These are phyloP conservation scores for Mythimna pallens DNA, from an alignment of 2,888 invertebrate species.

Conservation along the genomic window DNA sequence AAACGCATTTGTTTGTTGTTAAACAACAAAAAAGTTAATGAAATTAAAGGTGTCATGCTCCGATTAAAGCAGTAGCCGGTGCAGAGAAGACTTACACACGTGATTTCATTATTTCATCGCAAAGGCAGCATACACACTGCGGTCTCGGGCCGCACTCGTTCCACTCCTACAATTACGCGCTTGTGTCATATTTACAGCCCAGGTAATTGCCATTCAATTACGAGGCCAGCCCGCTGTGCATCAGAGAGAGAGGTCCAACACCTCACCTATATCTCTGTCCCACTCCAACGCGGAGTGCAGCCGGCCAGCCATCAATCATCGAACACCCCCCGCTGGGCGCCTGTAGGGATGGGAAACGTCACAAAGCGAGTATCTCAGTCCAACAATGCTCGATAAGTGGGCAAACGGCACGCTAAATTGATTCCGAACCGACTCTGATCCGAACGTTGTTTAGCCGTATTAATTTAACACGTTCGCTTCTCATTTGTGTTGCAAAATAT, in stretches of 20 bases:
- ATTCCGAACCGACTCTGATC: slow-evolving; percentile 82
- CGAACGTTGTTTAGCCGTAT: slow-evolving; percentile 79
- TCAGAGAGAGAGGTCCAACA: slow-evolving; percentile 74
- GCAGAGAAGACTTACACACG: slow-evolving; percentile 73
- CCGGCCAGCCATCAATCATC: slow-evolving; percentile 89
- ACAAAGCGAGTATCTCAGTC: slow-evolving; percentile 83
- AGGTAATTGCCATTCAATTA: slow-evolving; percentile 91
- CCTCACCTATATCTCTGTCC: slow-evolving; percentile 70
- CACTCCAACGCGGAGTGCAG: slow-evolving; percentile 78
- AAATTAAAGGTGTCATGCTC: slow-evolving; percentile 51
- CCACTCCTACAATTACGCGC: slow-evolving; percentile 90
- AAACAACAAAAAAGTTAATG: slow-evolving; percentile 50
- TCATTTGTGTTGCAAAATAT: slow-evolving; percentile 50
- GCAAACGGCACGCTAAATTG: slow-evolving; percentile 87
- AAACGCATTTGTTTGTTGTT: slow-evolving; percentile 42
- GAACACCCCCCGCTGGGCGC: slow-evolving; percentile 87
- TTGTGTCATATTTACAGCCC: slow-evolving; percentile 91
- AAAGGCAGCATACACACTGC: slow-evolving; percentile 82
- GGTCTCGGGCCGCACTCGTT: slow-evolving; percentile 85
- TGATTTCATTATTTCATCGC: slow-evolving; percentile 87
- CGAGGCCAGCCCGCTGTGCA: slow-evolving; percentile 84
- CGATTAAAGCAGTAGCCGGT: slow-evolving; percentile 60
- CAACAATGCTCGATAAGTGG: slow-evolving; percentile 89
- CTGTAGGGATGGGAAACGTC: slow-evolving; percentile 88
- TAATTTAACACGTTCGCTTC: slow-evolving; percentile 70